phyloP scores from a whole-genome alignment of 2,888 invertebrate genomes.

The Drosophila suboccidentalis region DNA sequence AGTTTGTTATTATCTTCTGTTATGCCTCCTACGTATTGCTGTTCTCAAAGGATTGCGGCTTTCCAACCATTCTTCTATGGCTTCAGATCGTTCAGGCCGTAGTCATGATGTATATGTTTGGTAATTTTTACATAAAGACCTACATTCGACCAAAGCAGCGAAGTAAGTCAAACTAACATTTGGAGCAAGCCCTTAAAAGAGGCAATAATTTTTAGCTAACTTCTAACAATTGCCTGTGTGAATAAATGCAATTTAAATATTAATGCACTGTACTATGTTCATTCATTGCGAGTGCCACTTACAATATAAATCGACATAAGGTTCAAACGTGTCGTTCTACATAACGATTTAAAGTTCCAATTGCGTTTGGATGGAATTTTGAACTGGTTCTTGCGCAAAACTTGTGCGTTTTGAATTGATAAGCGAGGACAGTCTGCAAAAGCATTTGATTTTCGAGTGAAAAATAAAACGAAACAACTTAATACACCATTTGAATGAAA shows the following conservation, averaged over 20 bases:
- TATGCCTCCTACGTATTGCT: slow-evolving; percentile 86
- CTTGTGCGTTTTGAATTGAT: background rate
- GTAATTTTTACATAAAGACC: slow-evolving; percentile 87
- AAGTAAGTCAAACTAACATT: slow-evolving; percentile 16
- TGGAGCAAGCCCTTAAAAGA: too few relatives aligned
- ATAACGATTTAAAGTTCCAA: background rate
- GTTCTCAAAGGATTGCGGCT: slow-evolving; percentile 86
- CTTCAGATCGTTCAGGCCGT: slow-evolving; percentile 86
- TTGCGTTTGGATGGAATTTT: slow-evolving; percentile 4
- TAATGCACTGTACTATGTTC: background rate
- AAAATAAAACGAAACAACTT: background rate
- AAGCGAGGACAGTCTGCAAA: background rate
- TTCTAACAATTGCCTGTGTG: background rate
- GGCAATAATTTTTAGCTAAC: too few relatives aligned
- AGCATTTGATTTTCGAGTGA: background rate
- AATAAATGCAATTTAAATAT: slow-evolving; percentile 39
- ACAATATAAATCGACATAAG: background rate
- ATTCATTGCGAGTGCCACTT: background rate
- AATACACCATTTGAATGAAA: slow-evolving; percentile 14
- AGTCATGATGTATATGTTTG: slow-evolving; percentile 87
- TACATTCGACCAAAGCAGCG: slow-evolving; percentile 81
- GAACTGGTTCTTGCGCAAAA: background rate
- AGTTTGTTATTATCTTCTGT: slow-evolving; percentile 88
- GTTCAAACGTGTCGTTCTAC: background rate
- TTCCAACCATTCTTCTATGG: slow-evolving; percentile 86